A percentile compares a stretch with the other conserved stretches of the same genome.
Evolutionary conservation across 2,113 vertebrate species (phyloP).

Genomic region (Brachypodius melanocephalos): DNA sequence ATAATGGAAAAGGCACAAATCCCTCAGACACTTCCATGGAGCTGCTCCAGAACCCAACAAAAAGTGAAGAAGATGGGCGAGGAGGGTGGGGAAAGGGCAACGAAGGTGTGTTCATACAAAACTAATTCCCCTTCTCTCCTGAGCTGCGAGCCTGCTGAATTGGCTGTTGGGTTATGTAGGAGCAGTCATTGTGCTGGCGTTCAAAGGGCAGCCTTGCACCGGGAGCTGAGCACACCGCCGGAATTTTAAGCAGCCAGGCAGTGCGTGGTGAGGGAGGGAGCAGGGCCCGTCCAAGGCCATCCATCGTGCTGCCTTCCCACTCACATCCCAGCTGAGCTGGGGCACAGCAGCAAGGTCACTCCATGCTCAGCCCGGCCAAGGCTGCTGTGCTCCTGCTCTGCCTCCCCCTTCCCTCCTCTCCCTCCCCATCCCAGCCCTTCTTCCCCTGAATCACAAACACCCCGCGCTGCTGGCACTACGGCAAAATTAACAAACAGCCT

Average conservation of each 20-base stretch:
- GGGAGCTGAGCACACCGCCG: not conserved
- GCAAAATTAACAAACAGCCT: slow-evolving; percentile 73
- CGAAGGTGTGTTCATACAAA: not conserved
- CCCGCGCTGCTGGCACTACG: slow-evolving; percentile 49
- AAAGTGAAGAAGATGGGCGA: not conserved
- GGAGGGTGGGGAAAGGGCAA: not conserved
- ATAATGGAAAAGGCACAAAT: not conserved
- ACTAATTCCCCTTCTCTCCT: slow-evolving; percentile 11
- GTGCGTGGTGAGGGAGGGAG: not conserved
- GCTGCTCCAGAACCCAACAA: not conserved
- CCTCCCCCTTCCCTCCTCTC: not conserved
- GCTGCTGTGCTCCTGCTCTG: not conserved
- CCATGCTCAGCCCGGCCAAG: not conserved
- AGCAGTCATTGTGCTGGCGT: slow-evolving; percentile 50
- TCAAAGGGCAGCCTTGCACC: slow-evolving; percentile 61
- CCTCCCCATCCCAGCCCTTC: not conserved
- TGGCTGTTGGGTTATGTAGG: slow-evolving; percentile 58
- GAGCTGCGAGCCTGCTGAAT: slow-evolving; percentile 27
- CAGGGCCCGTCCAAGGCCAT: not conserved
- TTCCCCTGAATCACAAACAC: not conserved
- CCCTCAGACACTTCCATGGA: not conserved
- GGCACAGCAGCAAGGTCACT: slow-evolving; percentile 31
- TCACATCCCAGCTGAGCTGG: not conserved
- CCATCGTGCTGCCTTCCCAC: slow-evolving; percentile 59
- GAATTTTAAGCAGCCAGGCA: slow-evolving; percentile 63